A percentile compares a stretch with the other conserved stretches of the same genome.
These are phyloP conservation scores for Leptoteleia sp. DNA, from an alignment of 1,140 invertebrate genomes.

Conservation along the genomic window DNA sequence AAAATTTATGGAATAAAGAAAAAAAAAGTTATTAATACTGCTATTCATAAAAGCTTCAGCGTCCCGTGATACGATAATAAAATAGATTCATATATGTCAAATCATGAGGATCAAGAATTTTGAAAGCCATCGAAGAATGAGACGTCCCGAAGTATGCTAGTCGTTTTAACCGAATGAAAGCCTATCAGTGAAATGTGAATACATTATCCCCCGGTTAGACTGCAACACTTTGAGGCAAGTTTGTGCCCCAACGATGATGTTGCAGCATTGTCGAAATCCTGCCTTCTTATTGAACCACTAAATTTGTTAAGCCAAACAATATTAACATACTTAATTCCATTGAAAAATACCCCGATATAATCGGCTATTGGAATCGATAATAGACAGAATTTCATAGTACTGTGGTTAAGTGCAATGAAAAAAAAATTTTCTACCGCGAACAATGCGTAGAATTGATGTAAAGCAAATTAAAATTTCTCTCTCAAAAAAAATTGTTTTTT, in stretches of 20 bases:
- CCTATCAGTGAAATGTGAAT: constrained; percentile 59
- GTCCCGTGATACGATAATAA: constrained; percentile 24
- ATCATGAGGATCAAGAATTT: constrained; percentile 61
- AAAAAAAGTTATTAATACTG: constrained; percentile 31
- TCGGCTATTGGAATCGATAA: constrained; percentile 24
- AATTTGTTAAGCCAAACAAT: constrained; percentile 44
- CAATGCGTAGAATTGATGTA: not conserved
- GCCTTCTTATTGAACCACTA: constrained; percentile 43
- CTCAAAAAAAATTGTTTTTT: too few species aligned
- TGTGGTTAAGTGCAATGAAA: constrained; percentile 4
- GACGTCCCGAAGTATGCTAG: constrained; percentile 42
- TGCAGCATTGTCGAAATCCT: constrained; percentile 56
- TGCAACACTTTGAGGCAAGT: constrained; percentile 40
- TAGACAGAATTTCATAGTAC: constrained; percentile 11
- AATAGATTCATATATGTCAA: constrained; percentile 56
- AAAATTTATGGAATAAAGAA: too few species aligned
- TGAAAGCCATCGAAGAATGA: constrained; percentile 57
- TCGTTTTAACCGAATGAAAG: constrained; percentile 53
- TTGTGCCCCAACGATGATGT: constrained; percentile 42
- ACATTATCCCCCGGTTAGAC: constrained; percentile 46
- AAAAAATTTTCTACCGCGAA: not conserved
- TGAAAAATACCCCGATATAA: constrained; percentile 29
- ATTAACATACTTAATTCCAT: constrained; percentile 51
- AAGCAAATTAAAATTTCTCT: not conserved
- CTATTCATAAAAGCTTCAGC: constrained; percentile 28